Evolutionary conservation across 2,113 vertebrate genomes (phyloP).

Genomic region (Chamaetylas fuelleborni): DNA sequence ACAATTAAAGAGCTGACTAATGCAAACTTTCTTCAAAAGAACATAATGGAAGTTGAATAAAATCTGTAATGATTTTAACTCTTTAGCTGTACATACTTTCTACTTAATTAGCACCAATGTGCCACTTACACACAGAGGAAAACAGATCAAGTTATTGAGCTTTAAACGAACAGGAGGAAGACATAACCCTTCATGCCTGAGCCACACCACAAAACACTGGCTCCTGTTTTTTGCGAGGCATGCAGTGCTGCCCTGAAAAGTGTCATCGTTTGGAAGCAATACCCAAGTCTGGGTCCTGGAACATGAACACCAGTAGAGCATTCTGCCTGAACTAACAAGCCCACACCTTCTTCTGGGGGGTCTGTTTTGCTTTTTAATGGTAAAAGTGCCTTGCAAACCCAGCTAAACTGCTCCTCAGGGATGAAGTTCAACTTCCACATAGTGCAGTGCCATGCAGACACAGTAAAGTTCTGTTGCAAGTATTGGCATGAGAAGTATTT

Average conservation of each 20-base stretch:
- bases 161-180: not conserved
- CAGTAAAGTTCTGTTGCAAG: not conserved
- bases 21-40: not conserved
- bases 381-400: not conserved
- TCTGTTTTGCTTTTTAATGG: not conserved
- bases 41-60: not conserved
- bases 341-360: not conserved
- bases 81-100: not conserved
- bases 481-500: not conserved
- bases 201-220: not conserved
- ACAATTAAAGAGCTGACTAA: not conserved
- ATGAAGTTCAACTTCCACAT: not conserved
- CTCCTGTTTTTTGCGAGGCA: not conserved
- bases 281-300: not conserved
- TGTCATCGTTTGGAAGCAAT: not conserved
- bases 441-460: not conserved
- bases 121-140: not conserved
- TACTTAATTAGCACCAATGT: not conserved
- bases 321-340: not conserved
- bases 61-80: constrained; percentile 8
- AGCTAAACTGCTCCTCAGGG: not conserved
- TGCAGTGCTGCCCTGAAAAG: not conserved
- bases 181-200: not conserved
- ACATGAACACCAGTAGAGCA: not conserved
- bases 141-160: not conserved